Percentiles rank a stretch among this genome's conserved stretches.
Evolutionary conservation across 2,797 vertebrate species (phyloP).

Genomic region (Enteromius viviparus): DNA sequence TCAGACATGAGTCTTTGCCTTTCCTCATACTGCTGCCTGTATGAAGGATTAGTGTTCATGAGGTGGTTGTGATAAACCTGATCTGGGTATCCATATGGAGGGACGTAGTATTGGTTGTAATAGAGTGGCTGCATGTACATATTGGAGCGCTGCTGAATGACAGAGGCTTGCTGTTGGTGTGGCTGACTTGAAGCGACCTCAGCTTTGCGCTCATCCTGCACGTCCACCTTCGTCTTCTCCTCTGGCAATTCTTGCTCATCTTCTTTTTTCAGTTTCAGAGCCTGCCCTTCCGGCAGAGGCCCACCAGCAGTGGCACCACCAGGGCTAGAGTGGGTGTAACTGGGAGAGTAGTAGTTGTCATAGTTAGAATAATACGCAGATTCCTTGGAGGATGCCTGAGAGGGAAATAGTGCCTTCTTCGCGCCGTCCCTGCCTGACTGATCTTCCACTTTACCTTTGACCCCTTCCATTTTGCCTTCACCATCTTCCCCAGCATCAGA

Average conservation of each 20-base stretch:
- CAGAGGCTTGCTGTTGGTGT: slow-evolving; percentile 87
- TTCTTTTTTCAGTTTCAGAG: slow-evolving; percentile 92
- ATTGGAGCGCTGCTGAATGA: slow-evolving; percentile 95
- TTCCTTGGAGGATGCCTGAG: slow-evolving; percentile 89
- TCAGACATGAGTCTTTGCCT: slow-evolving; percentile 90
- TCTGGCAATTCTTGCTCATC: slow-evolving; percentile 86
- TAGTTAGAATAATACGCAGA: slow-evolving; percentile 94
- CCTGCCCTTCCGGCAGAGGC: slow-evolving; percentile 80
- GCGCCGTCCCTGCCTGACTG: slow-evolving; percentile 89
- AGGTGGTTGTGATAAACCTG: slow-evolving; percentile 96
- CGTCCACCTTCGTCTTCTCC: slow-evolving; percentile 87
- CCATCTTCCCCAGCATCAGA: slow-evolving; percentile 97
- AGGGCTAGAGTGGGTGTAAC: slow-evolving; percentile 90
- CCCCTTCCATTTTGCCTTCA: slow-evolving; percentile 88
- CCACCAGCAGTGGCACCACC: slow-evolving; percentile 80
- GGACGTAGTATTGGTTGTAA: slow-evolving; percentile 98
- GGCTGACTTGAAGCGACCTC: slow-evolving; percentile 80
- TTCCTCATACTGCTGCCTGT: slow-evolving; percentile 94
- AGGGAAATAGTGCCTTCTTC: slow-evolving; percentile 93
- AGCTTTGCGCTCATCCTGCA: slow-evolving; percentile 89
- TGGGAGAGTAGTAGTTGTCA: slow-evolving; percentile 94
- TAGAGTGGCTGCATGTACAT: slow-evolving; percentile 99
- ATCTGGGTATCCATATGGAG: slow-evolving; percentile 91
- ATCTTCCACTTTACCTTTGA: slow-evolving; percentile 89
- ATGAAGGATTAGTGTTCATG: slow-evolving; percentile 90